Percentiles rank a stretch among this genome's conserved stretches.
Conservation (phyloP, 2,797 vertebrate genomes). For the Streptopelia turtur region DNA sequence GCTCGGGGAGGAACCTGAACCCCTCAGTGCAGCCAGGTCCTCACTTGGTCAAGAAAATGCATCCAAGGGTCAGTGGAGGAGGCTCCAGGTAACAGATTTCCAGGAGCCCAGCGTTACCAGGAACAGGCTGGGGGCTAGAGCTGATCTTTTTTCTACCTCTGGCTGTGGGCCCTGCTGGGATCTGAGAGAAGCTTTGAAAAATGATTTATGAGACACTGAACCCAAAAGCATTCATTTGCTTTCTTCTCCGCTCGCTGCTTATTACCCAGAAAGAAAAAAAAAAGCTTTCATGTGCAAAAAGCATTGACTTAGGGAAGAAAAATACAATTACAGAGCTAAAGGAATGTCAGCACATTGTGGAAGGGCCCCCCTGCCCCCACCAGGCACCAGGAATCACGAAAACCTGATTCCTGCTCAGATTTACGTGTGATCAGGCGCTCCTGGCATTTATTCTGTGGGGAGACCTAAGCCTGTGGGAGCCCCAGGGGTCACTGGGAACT, state of each 20-base stretch:
- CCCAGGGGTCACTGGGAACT: neutral
- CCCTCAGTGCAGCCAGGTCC: neutral
- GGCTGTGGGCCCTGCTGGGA: neutral
- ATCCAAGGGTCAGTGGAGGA: neutral
- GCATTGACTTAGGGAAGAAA: constrained; percentile 36
- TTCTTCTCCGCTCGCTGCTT: constrained; percentile 1
- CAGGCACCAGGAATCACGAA: accelerated
- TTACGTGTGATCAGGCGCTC: neutral
- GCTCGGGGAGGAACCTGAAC: neutral
- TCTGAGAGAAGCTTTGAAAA: constrained; percentile 38
- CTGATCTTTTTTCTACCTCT: neutral
- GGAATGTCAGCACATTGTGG: neutral
- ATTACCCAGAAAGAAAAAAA: neutral
- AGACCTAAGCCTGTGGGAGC: neutral
- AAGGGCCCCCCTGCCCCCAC: neutral
- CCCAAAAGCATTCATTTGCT: constrained; percentile 34
- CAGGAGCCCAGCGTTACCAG: neutral
- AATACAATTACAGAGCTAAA: constrained; percentile 1
- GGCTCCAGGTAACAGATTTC: neutral
- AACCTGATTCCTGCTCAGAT: neutral
- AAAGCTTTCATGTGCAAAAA: constrained; percentile 54
- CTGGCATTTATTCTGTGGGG: neutral
- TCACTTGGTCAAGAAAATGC: neutral
- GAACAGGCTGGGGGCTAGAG: neutral
- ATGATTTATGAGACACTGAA: constrained; percentile 57